Base-by-base conservation (phyloP, 2,888 invertebrate genomes). In the Willowsia nigromaculata region DNA sequence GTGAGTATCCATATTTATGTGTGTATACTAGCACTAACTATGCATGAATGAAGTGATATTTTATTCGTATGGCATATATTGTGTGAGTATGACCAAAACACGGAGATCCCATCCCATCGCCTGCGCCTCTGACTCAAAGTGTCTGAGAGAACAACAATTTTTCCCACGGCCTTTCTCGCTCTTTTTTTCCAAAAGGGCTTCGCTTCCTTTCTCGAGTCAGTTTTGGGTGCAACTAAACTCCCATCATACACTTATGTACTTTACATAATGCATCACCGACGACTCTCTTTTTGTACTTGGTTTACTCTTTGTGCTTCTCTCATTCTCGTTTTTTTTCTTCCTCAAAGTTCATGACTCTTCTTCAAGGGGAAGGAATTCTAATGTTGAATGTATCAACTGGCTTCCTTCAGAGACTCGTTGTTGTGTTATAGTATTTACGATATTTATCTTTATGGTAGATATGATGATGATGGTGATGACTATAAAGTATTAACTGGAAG, bases 131-230 rank as follows among this genome's bases (percentile, higher is more conserved):
- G 68, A 86, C 80, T 80, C 27, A 25, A 40, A 74, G 22, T 80
- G 15, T 37, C 80, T 80, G 53, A 56, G 80, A 56, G 80, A 80
- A 59, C 80, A 56, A 68, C 80, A 90, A 90, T 90, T 91, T 91
- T 91, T 91, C 91, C 91, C 91, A 91, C 91, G 91, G 90, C 91
- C 90, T 91, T 90, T 90, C 91, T 91, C 88, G 85, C 90, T 88
- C 83, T 82, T 74, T 85, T 74, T 84, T 87, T 87, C 83, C 50
- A 76, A 85, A 88, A 85, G 81, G 90, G 88, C 83, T 87, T 90
- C 88, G 85, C 82, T 90, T 87, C 85, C 87, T 82, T 90, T 83
- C 87, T 71, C 78, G 68, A 87, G 87, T 81, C 87, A 71, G 80
- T 87, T 81, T 87, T 87, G 87, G 87, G 87, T 87, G 87, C 87